Evolutionary conservation across 2,888 invertebrate genomes (phyloP).

Genomic region (Epirrita christyi): DNA sequence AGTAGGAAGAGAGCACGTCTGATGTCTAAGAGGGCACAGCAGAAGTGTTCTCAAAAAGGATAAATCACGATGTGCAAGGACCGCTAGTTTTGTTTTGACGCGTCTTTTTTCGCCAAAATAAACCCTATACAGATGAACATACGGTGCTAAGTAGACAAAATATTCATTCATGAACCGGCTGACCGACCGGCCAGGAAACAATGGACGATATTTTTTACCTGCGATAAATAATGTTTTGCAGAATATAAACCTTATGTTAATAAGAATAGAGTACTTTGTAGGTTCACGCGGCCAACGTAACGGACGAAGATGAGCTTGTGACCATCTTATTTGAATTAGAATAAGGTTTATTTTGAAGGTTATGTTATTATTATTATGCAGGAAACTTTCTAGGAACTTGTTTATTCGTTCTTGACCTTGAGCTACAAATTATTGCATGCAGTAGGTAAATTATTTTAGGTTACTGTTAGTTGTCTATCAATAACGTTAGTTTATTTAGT

Average conservation of each 20-base stretch:
- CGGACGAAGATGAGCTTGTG: constrained; percentile 8
- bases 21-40: constrained; percentile 10
- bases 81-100: constrained; percentile 8
- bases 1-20: constrained; percentile 16
- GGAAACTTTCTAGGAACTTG: constrained; percentile 10
- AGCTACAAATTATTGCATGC: constrained; percentile 7
- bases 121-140: constrained; percentile 8
- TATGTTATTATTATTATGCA: no score
- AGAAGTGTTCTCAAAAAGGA: constrained; percentile 13
- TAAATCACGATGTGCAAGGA: constrained; percentile 13
- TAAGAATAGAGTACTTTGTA: constrained; percentile 7
- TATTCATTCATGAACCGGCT: constrained; percentile 11
- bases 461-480: no score
- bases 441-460: background rate
- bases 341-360: no score
- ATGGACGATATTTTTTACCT: constrained; percentile 9
- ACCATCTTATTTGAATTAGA: constrained; percentile 9
- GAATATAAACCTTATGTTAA: constrained; percentile 9
- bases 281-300: constrained; percentile 9
- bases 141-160: constrained; percentile 12
- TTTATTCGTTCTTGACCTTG: no score
- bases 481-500: no score
- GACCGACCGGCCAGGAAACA: constrained; percentile 10
- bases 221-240: constrained; percentile 10
- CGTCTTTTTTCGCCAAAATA: constrained; percentile 11